Evolutionary conservation across 2,797 vertebrate species (phyloP).

Genomic region (Lagodon rhomboides): DNA sequence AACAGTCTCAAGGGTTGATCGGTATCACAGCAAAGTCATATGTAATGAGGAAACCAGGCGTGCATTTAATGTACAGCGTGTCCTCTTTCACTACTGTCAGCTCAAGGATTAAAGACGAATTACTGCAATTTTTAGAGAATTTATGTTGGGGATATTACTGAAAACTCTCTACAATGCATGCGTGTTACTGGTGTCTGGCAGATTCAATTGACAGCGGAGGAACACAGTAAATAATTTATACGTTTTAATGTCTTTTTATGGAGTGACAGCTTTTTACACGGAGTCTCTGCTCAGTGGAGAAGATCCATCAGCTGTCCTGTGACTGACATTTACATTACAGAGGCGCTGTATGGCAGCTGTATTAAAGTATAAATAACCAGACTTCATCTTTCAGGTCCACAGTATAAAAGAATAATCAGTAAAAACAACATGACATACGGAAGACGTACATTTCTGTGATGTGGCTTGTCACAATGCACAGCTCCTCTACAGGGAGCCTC

Average conservation of each 20-base stretch:
- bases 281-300: not conserved
- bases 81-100: slow-evolving; percentile 21
- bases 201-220: not conserved
- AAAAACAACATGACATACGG: slow-evolving; percentile 2
- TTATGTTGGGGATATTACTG: not conserved
- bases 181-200: not conserved
- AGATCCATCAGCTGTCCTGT: slow-evolving; percentile 2
- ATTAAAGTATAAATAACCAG: not conserved
- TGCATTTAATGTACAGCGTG: slow-evolving; percentile 38
- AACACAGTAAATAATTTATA: slow-evolving; percentile 12
- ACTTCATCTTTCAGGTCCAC: slow-evolving; percentile 4
- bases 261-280: slow-evolving; percentile 14
- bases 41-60: slow-evolving; percentile 33
- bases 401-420: not conserved
- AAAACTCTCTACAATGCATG: not conserved
- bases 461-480: slow-evolving; percentile 8
- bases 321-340: slow-evolving; percentile 21
- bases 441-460: not conserved
- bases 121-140: not conserved
- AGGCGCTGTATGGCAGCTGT: not conserved
- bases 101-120: slow-evolving; percentile 1
- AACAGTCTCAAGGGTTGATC: slow-evolving; percentile 57
- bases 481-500: slow-evolving; percentile 5
- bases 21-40: slow-evolving; percentile 39
- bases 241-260: slow-evolving; percentile 2